Base-by-base conservation (phyloP, 2,113 vertebrate species). In the Corythornis cristatus region DNA sequence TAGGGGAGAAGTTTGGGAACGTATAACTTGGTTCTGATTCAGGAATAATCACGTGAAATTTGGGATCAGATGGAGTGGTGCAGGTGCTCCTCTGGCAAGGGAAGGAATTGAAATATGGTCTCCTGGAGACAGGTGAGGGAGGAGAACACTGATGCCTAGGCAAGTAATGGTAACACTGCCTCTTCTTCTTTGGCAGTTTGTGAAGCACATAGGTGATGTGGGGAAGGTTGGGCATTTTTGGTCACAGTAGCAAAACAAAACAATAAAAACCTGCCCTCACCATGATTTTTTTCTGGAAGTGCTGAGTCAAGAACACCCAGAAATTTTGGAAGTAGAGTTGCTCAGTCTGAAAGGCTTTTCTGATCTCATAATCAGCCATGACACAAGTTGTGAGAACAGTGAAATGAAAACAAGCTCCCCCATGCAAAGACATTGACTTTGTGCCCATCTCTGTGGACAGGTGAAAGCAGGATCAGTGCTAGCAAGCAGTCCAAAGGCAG, bases 191-290 rank as follows among this genome's bases (percentile, higher is more conserved):
- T 60, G 56, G 7, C 33, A 51, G 17, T 17, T 29, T 54, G 15
- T 37, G 12, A 60, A 78, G 60, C 53, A 43, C 0, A 1, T 5
- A 18, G n/a, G 50, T 83, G 72, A 15, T 0, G 0, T 8, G 14
- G 10, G 17, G 29, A 5, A 67, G 16, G 8, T 58, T 85, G 54
- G 10, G 12, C 28, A 3, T n/a, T 89, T 81, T 82, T 66, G 20
- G 35, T 60, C 9, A 35, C 4, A 0, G 18, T 25, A 54, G 28
- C 54, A 25, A 50, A 80, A 62, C 22, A 60, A 92, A 73, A 15
- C 22, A 61, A 66, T 37, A 46, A n/a, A 61, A 48, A 20, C 8
- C 8, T 53, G 4, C 66, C 2, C 21, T 79, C 13, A 7, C 11
- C 35, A 23, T 18, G 14, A 3, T 31, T 68, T 68, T 67, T 66